phyloP scores from a whole-genome alignment of 2,888 invertebrate genomes.

The Euphydryas editha region DNA sequence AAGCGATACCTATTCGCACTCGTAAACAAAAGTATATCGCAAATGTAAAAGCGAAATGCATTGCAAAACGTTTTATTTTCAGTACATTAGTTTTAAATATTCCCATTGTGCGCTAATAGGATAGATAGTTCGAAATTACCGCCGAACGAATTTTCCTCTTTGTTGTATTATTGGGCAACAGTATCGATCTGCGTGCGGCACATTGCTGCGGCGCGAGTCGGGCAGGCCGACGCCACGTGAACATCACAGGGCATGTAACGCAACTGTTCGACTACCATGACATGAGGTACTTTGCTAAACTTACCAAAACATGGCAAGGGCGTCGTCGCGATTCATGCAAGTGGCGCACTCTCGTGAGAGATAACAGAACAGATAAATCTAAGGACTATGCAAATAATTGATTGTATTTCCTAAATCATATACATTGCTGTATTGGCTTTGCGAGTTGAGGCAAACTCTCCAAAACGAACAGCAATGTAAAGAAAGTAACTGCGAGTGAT shows the following conservation, averaged over 20 bases:
- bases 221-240: constrained; percentile 39
- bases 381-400: constrained; percentile 48
- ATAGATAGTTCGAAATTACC: constrained; percentile 66
- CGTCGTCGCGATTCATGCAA: constrained; percentile 73
- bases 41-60: constrained; percentile 19
- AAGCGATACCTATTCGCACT: constrained; percentile 40
- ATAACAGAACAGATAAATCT: constrained; percentile 78
- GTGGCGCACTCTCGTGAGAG: constrained; percentile 82
- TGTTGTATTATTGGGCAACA: constrained; percentile 52
- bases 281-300: constrained; percentile 65
- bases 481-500: constrained; percentile 18
- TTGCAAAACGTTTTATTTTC: constrained; percentile 34
- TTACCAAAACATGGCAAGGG: constrained; percentile 72
- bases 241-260: constrained; percentile 67
- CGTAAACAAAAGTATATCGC: constrained; percentile 37
- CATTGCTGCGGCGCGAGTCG: constrained; percentile 64
- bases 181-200: constrained; percentile 72
- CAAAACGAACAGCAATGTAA: constrained; percentile 50
- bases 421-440: constrained; percentile 53
- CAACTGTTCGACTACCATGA: constrained; percentile 59
- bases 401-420: constrained; percentile 9
- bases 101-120: constrained; percentile 50
- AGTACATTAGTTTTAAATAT: constrained; percentile 36
- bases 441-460: rapidly evolving
- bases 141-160: constrained; percentile 67